Base-by-base conservation (phyloP, 2,888 invertebrate species). In the Chymomyza fuscimana region DNA sequence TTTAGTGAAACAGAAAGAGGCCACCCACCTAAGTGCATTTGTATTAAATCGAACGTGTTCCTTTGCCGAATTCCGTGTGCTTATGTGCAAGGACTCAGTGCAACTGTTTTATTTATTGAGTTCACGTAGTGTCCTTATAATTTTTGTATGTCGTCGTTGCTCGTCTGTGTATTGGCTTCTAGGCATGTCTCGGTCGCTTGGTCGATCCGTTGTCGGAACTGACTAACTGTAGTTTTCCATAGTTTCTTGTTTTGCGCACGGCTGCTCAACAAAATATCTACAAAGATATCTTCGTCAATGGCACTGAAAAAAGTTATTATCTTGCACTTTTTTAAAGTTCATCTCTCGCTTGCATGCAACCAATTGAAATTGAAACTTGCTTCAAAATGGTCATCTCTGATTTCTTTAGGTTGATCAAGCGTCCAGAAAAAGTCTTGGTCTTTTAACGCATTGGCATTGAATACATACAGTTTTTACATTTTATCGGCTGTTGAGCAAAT, bases 41-140 rank as follows among this genome's bases (percentile, higher is more conserved):
- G 87, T 83, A 83, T 87, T 87, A 77, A 77, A 78, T 79, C 80
- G 87, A 84, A 84, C 88, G 82, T 87, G 87, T 86, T 86, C 36
- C 19, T 74, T 70, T 69, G 70, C 70, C 59, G 50, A 19, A 5
- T 16, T 9, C 12, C 58, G 29, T 12, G 40, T 46, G 40, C 12
- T 46, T 10, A 3, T 46, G 19, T 61, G 51, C 40, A 71, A 78
- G 82, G 70, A 74, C 67, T 46, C 60, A 77, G 7, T 7, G 69
- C 81, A 77, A 82, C 87, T 86, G 87, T 86, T 87, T 84, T 87
- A 84, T 84, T 84, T 84, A 84, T 84, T 84, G 86, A 87, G 84
- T 86, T 81, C 83, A 87, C 88, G 88, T 84, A 86, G 88, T 86
- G 72, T 84, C 79, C 83, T 79, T 84, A 84, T 84, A 86, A 84